Base-by-base conservation (phyloP, 2,113 vertebrate species). In the Centropristis striata region DNA sequence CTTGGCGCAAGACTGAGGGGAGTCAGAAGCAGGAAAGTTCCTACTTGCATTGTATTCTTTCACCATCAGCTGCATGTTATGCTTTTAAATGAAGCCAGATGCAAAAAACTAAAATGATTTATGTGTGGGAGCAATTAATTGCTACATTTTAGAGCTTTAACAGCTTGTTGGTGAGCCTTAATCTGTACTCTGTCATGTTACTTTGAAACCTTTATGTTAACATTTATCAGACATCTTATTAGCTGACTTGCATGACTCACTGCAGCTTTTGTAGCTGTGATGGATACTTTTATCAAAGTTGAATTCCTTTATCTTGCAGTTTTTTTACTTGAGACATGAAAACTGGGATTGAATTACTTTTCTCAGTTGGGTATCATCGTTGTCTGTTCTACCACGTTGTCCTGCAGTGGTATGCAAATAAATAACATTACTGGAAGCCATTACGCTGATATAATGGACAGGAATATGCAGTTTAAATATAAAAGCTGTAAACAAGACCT, bases 401-500 rank as follows among this genome's bases (percentile, higher is more conserved):
- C 16, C 50, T 57, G 9, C 36, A 41, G 41, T 57, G 8, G 13
- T 11, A 50, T 42, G 54, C 16, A 58, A 46, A 66, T 46, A 59
- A 6, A 53, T 28, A 53, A 47, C 54, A 50, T 64, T 68, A 72
- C 27, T 55, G 14, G 54, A 41, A 77, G 47, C 25, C 21, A 78
- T 74, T 44, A 55, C 9, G n/a, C 8, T 27, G 64, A 42, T 50
- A 63, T 25, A 76, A 50, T 8, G 32, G 49, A 49, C 4, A 75
- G 21, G 50, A 67, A 60, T 63, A 49, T 20, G 23, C 49, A 71
- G 58, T 67, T 80, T 68, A 72, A 81, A 85, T 77, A 71, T 74
- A 71, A 76, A 83, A 61, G 49, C 44, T 77, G 41, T 76, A 76
- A 87, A 77, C 69, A 80, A 60, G 28, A 46, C 41, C 20, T 69